phyloP scores from a whole-genome alignment of 2,888 invertebrate genomes.

The Tetragnatha montana region DNA sequence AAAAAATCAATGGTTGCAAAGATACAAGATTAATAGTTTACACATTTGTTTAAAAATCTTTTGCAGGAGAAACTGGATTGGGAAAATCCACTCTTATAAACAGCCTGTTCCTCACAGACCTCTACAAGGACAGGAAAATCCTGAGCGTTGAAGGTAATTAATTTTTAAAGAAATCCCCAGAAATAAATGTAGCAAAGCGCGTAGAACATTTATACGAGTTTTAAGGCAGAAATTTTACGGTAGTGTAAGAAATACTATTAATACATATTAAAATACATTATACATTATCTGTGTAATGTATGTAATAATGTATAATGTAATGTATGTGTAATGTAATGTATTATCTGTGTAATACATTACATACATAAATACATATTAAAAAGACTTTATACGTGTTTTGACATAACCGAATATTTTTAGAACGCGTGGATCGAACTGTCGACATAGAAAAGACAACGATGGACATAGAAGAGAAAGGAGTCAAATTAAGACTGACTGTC shows the following conservation, averaged over 20 bases:
- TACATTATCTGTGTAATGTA: no score
- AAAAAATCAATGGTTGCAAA: background rate
- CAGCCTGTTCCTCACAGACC: constrained; percentile 93
- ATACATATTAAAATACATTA: no score
- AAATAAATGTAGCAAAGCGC: no score
- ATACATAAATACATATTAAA: no score
- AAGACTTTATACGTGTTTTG: no score
- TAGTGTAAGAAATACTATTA: no score
- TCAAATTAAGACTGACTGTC: constrained; percentile 90
- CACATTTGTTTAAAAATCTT: background rate
- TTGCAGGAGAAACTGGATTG: constrained; percentile 87
- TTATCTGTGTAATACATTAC: no score
- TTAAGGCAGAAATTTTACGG: no score
- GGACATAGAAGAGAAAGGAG: constrained; percentile 97
- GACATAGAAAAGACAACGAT: constrained; percentile 84
- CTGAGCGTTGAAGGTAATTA: constrained; percentile 83
- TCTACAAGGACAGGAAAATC: constrained; percentile 89
- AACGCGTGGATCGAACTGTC: constrained; percentile 80
- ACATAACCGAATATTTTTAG: constrained; percentile 75
- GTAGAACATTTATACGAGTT: no score
- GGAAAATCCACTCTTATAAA: constrained; percentile 97
- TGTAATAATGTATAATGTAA: no score
- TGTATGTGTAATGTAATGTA: background rate
- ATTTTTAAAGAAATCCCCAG: no score
- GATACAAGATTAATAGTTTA: background rate